Evolutionary conservation across 2,888 invertebrate species (phyloP).

Genomic region (Eupithecia abbreviata): DNA sequence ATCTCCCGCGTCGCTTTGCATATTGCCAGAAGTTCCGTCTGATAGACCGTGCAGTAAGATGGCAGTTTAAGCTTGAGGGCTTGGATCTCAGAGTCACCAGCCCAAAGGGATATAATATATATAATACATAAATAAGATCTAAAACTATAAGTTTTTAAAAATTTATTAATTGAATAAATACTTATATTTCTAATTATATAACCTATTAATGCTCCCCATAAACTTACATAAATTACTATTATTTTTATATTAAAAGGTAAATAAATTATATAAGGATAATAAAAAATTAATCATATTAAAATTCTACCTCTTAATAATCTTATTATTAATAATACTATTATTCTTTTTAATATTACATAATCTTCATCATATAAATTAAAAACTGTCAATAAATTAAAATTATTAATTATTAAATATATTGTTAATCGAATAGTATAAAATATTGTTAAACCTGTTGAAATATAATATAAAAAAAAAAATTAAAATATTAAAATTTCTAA

Average conservation of each 20-base stretch:
- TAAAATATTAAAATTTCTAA: constrained; percentile 81
- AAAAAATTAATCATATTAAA: constrained; percentile 83
- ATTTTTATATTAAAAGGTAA: constrained; percentile 79
- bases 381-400: constrained; percentile 75
- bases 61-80: no score
- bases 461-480: constrained; percentile 81
- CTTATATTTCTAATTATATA: constrained; percentile 73
- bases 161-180: constrained; percentile 71
- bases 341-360: constrained; percentile 76
- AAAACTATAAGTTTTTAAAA: constrained; percentile 64
- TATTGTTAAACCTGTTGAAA: constrained; percentile 84
- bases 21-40: no score
- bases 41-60: no score
- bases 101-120: constrained; percentile 72
- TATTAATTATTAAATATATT: constrained; percentile 80
- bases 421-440: constrained; percentile 83
- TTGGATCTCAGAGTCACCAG: no score
- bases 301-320: constrained; percentile 81
- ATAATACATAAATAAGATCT: constrained; percentile 70
- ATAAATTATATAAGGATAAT: constrained; percentile 80
- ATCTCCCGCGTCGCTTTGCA: no score
- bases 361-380: constrained; percentile 80
- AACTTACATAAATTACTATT: constrained; percentile 79
- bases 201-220: constrained; percentile 70
- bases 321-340: constrained; percentile 77